Evolutionary conservation across 2,113 vertebrate species (phyloP).

Genomic region (Phyllostomus hastatus): DNA sequence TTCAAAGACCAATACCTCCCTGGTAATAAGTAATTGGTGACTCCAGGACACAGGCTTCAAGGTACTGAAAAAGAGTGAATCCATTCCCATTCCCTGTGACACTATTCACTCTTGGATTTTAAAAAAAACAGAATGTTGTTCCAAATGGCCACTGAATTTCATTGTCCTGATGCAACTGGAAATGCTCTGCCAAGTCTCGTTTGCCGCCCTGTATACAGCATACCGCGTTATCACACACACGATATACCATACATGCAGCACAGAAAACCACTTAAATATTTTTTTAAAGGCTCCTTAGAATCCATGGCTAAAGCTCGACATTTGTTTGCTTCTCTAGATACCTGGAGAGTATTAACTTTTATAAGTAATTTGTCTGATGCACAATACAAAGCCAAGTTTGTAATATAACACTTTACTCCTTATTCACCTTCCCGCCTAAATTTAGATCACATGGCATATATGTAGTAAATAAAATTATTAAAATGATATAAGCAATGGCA

Average conservation of each 20-base stretch:
- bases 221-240: not conserved
- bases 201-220: rapidly evolving
- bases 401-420: not conserved
- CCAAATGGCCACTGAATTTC: not conserved
- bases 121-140: not conserved
- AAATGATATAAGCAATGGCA: not conserved
- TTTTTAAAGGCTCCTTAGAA: not conserved
- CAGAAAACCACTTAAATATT: not conserved
- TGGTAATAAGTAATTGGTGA: not conserved
- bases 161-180: not conserved
- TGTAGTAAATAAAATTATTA: not conserved
- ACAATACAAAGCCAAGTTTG: not conserved
- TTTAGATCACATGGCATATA: not conserved
- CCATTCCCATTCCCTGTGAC: not conserved
- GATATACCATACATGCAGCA: not conserved
- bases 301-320: not conserved
- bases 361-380: not conserved
- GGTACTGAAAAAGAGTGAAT: not conserved
- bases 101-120: not conserved
- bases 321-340: not conserved
- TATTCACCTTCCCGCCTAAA: not conserved
- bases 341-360: not conserved
- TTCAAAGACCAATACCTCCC: constrained; percentile 1
- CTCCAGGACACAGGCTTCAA: not conserved
- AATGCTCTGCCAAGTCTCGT: not conserved